A percentile compares a stretch with the other conserved stretches of the same genome.
Conservation (phyloP, 2,888 invertebrate species). For the Steinernema scapterisci region DNA sequence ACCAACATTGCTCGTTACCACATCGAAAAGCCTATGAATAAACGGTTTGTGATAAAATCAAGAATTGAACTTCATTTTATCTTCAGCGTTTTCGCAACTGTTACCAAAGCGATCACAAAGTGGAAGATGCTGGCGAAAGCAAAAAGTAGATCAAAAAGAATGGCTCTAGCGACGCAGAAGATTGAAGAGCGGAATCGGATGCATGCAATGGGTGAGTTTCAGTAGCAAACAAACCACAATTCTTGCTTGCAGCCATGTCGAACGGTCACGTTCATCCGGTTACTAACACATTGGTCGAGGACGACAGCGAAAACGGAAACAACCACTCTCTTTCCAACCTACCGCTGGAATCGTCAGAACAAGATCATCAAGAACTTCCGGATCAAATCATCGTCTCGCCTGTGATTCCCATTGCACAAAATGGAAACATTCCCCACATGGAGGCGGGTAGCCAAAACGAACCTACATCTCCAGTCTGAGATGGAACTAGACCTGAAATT, state of each 20-base stretch:
- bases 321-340: background rate
- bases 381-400: background rate
- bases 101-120: slow-evolving; percentile 59
- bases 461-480: background rate
- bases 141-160: slow-evolving; percentile 34
- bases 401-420: background rate
- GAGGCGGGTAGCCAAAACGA: slow-evolving; percentile 19
- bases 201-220: background rate
- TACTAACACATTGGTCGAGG: background rate
- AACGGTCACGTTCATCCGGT: slow-evolving; percentile 18
- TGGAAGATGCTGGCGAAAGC: slow-evolving; percentile 58
- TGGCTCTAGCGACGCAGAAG: slow-evolving; percentile 29
- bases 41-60: slow-evolving; percentile 40
- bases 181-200: slow-evolving; percentile 17
- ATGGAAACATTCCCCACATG: background rate
- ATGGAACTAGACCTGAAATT: background rate
- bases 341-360: background rate
- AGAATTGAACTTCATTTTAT: background rate
- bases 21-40: slow-evolving; percentile 54
- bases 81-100: slow-evolving; percentile 56
- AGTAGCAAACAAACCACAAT: background rate
- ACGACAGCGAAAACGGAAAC: background rate
- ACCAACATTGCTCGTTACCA: slow-evolving; percentile 57
- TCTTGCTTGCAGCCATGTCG: slow-evolving; percentile 3
- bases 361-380: background rate